phyloP scores from a whole-genome alignment of 1,140 invertebrate species.

The Zaprionus kolodkinae region DNA sequence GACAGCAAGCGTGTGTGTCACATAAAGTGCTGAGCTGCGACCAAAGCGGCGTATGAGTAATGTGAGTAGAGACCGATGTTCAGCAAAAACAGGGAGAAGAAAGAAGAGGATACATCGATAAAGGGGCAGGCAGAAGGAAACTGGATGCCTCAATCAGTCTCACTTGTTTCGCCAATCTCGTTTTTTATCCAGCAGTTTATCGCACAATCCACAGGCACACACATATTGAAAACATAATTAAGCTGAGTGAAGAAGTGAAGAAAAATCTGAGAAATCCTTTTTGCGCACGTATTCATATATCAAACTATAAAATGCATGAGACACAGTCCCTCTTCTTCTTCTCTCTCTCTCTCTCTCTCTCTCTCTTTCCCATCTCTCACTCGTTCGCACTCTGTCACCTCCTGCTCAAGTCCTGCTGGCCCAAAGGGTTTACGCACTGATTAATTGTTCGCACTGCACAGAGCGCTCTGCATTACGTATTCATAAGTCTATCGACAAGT shows the following conservation, averaged over 20 bases:
- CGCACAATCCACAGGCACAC: background rate
- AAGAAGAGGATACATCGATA: background rate
- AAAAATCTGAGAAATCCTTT: background rate
- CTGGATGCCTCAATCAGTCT: slow-evolving; percentile 21
- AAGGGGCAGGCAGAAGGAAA: background rate
- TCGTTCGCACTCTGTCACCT: background rate
- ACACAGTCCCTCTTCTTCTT: background rate
- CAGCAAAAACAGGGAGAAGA: slow-evolving; percentile 11
- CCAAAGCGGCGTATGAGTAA: slow-evolving; percentile 23
- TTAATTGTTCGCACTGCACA: background rate
- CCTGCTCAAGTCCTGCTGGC: background rate
- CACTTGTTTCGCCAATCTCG: slow-evolving; percentile 28
- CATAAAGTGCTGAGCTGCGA: background rate
- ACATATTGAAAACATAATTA: slow-evolving; percentile 2
- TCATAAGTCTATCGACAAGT: background rate
- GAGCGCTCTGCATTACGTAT: background rate
- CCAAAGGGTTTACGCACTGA: slow-evolving; percentile 2
- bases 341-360: background rate
- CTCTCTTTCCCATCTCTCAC: background rate
- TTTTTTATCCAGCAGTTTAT: slow-evolving; percentile 19
- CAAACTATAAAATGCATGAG: background rate
- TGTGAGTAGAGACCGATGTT: slow-evolving; percentile 39
- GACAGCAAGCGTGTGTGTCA: background rate
- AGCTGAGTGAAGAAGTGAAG: background rate
- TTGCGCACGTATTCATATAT: background rate